These are phyloP conservation scores for Urocolius indicus DNA, from an alignment of 2,113 vertebrate genomes.

Conservation along the genomic window DNA sequence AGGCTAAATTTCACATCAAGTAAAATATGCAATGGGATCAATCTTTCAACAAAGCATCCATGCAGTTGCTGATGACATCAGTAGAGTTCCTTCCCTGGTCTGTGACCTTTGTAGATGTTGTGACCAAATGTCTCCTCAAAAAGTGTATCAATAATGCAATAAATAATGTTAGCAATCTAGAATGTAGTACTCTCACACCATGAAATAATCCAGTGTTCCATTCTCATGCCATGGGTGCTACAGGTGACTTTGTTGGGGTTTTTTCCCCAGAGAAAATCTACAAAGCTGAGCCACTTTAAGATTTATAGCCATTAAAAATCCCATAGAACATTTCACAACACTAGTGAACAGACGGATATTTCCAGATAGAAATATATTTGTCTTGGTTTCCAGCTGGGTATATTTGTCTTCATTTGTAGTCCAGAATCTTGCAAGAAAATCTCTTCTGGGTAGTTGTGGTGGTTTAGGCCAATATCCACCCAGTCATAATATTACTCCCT, in stretches of 20 bases:
- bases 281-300: neutral
- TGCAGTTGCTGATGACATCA: neutral
- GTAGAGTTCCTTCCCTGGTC: neutral
- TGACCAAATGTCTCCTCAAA: neutral
- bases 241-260: accelerated
- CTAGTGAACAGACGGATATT: neutral
- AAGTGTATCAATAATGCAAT: neutral
- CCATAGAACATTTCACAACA: neutral
- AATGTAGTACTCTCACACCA: neutral
- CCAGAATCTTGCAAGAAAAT: neutral
- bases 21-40: neutral
- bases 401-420: neutral
- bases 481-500: too few relatives aligned
- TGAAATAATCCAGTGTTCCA: neutral
- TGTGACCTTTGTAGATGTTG: neutral
- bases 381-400: neutral
- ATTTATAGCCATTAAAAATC: neutral
- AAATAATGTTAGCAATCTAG: neutral
- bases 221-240: neutral
- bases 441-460: neutral
- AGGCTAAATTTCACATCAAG: neutral
- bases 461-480: too few relatives aligned
- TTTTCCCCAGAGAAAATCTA: neutral
- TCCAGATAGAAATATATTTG: neutral
- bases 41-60: neutral